Evolutionary conservation across 1,140 invertebrate species (phyloP).

Genomic region (Brachionus angularis): DNA sequence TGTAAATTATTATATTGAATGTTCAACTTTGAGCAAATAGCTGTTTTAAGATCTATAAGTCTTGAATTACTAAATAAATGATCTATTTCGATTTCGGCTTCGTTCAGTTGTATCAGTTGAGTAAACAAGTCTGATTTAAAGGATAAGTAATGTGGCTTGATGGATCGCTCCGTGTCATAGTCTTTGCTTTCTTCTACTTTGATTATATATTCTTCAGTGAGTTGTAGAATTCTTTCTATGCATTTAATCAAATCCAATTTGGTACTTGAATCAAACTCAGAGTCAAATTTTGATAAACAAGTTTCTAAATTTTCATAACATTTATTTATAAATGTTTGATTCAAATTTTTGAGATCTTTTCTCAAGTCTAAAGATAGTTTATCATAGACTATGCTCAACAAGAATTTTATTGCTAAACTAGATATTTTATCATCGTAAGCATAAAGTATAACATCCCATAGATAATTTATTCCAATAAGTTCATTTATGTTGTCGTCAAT

Average conservation of each 20-base stretch:
- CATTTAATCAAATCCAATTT: slow-evolving; percentile 57
- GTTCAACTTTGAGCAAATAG: no score
- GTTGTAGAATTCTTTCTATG: slow-evolving; percentile 59
- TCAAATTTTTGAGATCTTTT: slow-evolving; percentile 58
- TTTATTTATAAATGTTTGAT: slow-evolving; percentile 61
- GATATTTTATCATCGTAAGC: slow-evolving; percentile 59
- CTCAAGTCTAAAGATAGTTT: slow-evolving; percentile 55
- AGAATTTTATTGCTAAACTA: slow-evolving; percentile 58
- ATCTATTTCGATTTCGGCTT: no score
- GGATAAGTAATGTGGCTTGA: slow-evolving; percentile 61
- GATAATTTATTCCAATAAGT: slow-evolving; percentile 59
- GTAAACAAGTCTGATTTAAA: slow-evolving; percentile 60
- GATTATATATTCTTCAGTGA: slow-evolving; percentile 60
- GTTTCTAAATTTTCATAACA: slow-evolving; percentile 61
- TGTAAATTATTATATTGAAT: no score
- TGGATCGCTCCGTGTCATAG: slow-evolving; percentile 56
- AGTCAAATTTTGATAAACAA: slow-evolving; percentile 48
- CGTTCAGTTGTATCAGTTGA: no score
- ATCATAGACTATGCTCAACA: slow-evolving; percentile 60
- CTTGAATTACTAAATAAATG: no score
- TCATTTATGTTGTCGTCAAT: no score
- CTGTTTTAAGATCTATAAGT: no score
- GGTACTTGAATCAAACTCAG: slow-evolving; percentile 28
- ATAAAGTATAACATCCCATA: slow-evolving; percentile 62
- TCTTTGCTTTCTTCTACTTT: slow-evolving; percentile 59